A percentile compares a stretch with the other conserved stretches of the same genome.
phyloP scores from a whole-genome alignment of 92 coral and sea anemone species.

The Porites evermanni region DNA sequence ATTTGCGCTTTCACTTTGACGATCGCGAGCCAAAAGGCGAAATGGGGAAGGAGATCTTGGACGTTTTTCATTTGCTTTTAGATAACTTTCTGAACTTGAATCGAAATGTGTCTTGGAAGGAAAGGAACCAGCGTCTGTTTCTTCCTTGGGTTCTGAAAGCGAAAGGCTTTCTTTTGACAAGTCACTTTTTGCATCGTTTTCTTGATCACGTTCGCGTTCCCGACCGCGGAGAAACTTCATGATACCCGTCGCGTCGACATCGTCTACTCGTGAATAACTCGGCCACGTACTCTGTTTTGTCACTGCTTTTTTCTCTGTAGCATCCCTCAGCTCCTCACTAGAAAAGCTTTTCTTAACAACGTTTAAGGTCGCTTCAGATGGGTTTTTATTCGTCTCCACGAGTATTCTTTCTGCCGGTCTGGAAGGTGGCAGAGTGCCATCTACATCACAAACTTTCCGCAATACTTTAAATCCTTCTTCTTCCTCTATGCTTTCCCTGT shows the following conservation, averaged over 20 bases:
- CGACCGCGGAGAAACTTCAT: conserved; percentile 77
- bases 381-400: conserved; percentile 9
- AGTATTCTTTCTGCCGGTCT: conserved; percentile 27
- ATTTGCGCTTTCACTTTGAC: conserved; percentile 19
- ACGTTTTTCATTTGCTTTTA: conserved; percentile 38
- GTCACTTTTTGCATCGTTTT: conserved; percentile 50
- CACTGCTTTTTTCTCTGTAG: conserved; percentile 47
- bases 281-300: conserved; percentile 86
- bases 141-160: conserved; percentile 46
- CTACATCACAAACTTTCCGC: conserved; percentile 25
- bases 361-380: conserved; percentile 29
- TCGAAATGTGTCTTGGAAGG: conserved; percentile 76
- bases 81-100: conserved; percentile 50
- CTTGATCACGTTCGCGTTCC: conserved; percentile 54
- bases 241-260: conserved; percentile 33
- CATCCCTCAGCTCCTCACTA: conserved; percentile 38
- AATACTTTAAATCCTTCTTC: conserved; percentile 53
- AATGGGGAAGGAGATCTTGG: conserved; percentile 92
- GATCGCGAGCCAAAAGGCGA: conserved; percentile 71
- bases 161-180: conserved; percentile 53
- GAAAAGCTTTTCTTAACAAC: conserved; percentile 35
- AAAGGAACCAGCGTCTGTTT: conserved; percentile 74
- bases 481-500: conserved; percentile 8
- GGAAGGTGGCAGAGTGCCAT: conserved; percentile 28
- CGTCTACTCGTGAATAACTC: conserved; percentile 49